These are phyloP conservation scores for Fistularia tabacaria DNA, from an alignment of 2,797 vertebrate genomes.

Conservation along the genomic window DNA sequence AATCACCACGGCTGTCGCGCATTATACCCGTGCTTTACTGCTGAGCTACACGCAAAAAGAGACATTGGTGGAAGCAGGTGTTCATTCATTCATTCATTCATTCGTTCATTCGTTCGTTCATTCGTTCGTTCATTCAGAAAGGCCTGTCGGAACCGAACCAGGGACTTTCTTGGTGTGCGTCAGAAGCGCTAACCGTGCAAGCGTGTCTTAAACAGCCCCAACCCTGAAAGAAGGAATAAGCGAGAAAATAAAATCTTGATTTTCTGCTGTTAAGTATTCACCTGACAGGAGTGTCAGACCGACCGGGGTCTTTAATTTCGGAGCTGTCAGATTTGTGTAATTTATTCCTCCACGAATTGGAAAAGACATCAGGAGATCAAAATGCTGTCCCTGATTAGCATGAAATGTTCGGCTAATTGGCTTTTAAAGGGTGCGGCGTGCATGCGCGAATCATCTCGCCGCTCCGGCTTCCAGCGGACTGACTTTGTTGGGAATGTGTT, in stretches of 20 bases:
- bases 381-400: constrained; percentile 52
- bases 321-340: constrained; percentile 52
- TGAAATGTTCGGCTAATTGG: constrained; percentile 58
- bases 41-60: too few species aligned
- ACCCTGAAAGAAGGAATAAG: background rate
- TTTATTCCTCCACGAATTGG: constrained; percentile 56
- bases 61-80: too few species aligned
- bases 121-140: too few species aligned
- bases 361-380: constrained; percentile 61
- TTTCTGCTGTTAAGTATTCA: constrained; percentile 40
- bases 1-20: too few species aligned
- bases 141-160: too few species aligned
- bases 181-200: too few species aligned
- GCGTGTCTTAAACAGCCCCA: constrained; percentile 7
- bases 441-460: constrained; percentile 51
- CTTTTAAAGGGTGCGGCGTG: constrained; percentile 53
- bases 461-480: constrained; percentile 43
- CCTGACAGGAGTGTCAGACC: constrained; percentile 36
- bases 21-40: too few species aligned
- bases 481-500: background rate
- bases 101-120: too few species aligned
- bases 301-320: constrained; percentile 45
- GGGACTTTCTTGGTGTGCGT: too few species aligned
- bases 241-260: constrained; percentile 8
- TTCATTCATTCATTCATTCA: too few species aligned